These are phyloP conservation scores for Tenthredo amoena DNA, from an alignment of 2,888 invertebrate species.

Conservation along the genomic window DNA sequence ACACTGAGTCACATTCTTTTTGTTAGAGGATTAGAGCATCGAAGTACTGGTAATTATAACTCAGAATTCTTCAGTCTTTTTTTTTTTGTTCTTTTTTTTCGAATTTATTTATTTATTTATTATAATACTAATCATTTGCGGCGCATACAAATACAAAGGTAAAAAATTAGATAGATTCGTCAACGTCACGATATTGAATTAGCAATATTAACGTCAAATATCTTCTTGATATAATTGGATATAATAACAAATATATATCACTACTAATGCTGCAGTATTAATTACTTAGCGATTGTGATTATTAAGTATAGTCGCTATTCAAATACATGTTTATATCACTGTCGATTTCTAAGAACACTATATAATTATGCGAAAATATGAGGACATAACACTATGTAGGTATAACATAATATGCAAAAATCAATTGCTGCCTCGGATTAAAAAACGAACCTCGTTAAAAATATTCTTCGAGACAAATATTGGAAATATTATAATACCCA, in stretches of 20 bases:
- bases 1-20: slow-evolving; percentile 27
- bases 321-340: slow-evolving; percentile 17
- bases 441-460: background rate
- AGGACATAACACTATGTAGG: background rate
- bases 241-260: slow-evolving; percentile 22
- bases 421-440: background rate
- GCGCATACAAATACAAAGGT: slow-evolving; percentile 63
- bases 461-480: background rate
- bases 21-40: slow-evolving; percentile 19
- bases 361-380: background rate
- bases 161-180: slow-evolving; percentile 62
- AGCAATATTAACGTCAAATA: slow-evolving; percentile 19
- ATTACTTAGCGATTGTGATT: background rate
- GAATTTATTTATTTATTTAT: slow-evolving; percentile 52
- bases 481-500: slow-evolving; percentile 2
- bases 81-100: slow-evolving; percentile 10
- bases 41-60: background rate
- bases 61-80: background rate
- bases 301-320: background rate
- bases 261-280: background rate
- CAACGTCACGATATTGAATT: slow-evolving; percentile 29
- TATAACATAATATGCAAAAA: background rate
- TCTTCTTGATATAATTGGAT: background rate
- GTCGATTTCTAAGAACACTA: slow-evolving; percentile 25
- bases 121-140: slow-evolving; percentile 54